Evolutionary conservation across 2,888 invertebrate genomes (phyloP), one percentile per base, ranked within the genome.

Genomic region (Allophyes oxyacanthae): DNA sequence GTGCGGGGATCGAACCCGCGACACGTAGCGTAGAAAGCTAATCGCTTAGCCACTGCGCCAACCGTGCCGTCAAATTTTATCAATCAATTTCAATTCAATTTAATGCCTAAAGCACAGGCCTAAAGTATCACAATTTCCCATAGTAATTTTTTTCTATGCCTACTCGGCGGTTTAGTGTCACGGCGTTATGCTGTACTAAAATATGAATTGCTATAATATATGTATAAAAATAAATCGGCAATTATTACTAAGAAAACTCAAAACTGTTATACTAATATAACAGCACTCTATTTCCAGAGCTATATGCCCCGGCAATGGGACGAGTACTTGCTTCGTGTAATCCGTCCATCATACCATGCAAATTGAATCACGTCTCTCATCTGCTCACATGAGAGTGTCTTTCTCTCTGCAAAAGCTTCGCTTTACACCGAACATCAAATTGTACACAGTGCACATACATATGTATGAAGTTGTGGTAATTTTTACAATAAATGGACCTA

Each of bases 291-390:
- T 75, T 74, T 74, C 67, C 70, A 56, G 61, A 56, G 72, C 75
- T 68, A 77, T 81, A 78, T 79, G 77, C 72, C 71, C 57, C 66
- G 68, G 77, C 76, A 79, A 84, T 80, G 75, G 77, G 78, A 78
- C 80, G 78, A 79, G 74, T 75, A 70, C 77, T 80, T 79, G 74
- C 76, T 73, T 73, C 81, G 77, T 77, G 87, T 91, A 90, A 91
- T 91, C 88, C 89, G 86, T 89, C 89, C 88, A 88, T 90, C 90
- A 88, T 82, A 82, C 77, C 84, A 91, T 90, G 89, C 86, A 92
- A 92, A 92, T 92, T 91, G 89, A 91, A 91, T 90, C 92, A 92
- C 91, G 91, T 88, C 87, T 86, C 84, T 87, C 91, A 89, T 91
- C 87, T 85, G 86, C 84, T 83, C 84, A 79, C 81, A 85, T 77